These are phyloP conservation scores for Aphelinus certus DNA, from an alignment of 1,140 invertebrate species.

Conservation along the genomic window DNA sequence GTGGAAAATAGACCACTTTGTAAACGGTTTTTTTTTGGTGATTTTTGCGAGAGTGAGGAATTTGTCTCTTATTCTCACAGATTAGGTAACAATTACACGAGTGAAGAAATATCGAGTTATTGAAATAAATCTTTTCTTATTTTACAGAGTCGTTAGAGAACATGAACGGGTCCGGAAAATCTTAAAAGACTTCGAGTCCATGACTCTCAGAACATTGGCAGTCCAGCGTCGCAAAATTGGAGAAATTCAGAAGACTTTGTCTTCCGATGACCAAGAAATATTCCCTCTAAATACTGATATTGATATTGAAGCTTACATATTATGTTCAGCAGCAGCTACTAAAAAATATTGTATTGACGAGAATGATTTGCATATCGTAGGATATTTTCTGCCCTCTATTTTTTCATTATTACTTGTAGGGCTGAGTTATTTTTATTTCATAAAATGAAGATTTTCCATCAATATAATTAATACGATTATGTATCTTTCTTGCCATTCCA, in stretches of 20 bases:
- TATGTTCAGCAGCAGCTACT: slow-evolving; percentile 51
- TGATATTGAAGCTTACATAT: slow-evolving; percentile 54
- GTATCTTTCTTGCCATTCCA: too few relatives aligned
- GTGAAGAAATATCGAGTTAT: too few relatives aligned
- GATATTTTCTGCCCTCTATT: slow-evolving; percentile 41
- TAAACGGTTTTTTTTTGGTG: too few relatives aligned
- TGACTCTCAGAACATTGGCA: slow-evolving; percentile 46
- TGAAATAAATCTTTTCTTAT: not conserved
- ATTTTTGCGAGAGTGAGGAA: too few relatives aligned
- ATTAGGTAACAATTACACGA: too few relatives aligned
- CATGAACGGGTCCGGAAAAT: slow-evolving; percentile 50
- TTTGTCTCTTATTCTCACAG: too few relatives aligned
- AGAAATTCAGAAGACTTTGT: slow-evolving; percentile 43
- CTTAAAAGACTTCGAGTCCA: slow-evolving; percentile 48
- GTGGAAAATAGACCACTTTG: too few relatives aligned
- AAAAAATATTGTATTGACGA: slow-evolving; percentile 53
- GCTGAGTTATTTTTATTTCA: slow-evolving; percentile 5
- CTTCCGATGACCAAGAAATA: slow-evolving; percentile 44
- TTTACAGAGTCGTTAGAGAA: slow-evolving; percentile 47
- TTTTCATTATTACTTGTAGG: slow-evolving; percentile 7
- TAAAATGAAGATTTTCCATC: too few relatives aligned
- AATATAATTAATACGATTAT: too few relatives aligned
- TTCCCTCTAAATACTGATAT: slow-evolving; percentile 50
- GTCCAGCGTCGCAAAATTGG: slow-evolving; percentile 50
- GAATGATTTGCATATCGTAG: slow-evolving; percentile 45